Conservation (phyloP, 1,140 invertebrate species). For the Hypsibius dujardini region DNA sequence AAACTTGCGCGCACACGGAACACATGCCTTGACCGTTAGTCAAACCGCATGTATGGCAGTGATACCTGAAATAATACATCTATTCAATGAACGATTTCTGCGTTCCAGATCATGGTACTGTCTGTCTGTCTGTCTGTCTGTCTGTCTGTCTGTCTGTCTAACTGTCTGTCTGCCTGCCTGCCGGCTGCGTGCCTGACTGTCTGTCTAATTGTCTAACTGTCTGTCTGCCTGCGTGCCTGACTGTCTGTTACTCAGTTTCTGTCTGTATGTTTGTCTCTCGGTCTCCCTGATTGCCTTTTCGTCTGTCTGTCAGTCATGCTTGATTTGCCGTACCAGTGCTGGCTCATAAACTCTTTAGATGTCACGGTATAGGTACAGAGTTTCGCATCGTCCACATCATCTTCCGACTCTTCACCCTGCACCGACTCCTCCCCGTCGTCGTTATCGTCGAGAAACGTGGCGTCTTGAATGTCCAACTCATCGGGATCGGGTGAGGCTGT, state of each 20-base stretch:
- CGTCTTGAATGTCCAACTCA: constrained; percentile 13
- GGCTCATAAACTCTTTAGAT: constrained; percentile 94
- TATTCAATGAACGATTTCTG: neutral
- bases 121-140: too few relatives aligned
- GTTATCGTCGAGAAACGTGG: constrained; percentile 10
- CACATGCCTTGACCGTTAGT: constrained; percentile 91
- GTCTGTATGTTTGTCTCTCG: too few relatives aligned
- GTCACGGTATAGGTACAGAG: constrained; percentile 91
- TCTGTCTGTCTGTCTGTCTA: too few relatives aligned
- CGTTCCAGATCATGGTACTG: too few relatives aligned
- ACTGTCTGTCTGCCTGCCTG: too few relatives aligned
- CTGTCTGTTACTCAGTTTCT: too few relatives aligned
- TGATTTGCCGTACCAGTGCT: constrained; percentile 50
- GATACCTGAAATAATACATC: constrained; percentile 48
- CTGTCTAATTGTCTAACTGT: too few relatives aligned
- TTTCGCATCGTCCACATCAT: constrained; percentile 57
- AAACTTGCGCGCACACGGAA: constrained; percentile 85
- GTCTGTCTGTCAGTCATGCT: too few relatives aligned
- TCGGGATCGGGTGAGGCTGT: constrained; percentile 10
- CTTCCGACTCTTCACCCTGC: constrained; percentile 53
- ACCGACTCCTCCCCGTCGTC: constrained; percentile 18
- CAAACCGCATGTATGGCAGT: constrained; percentile 95
- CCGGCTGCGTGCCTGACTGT: too few relatives aligned
- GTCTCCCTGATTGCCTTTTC: too few relatives aligned
- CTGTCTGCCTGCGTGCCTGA: too few relatives aligned